Evolutionary conservation across 2,888 invertebrate genomes (phyloP).

Genomic region (Hypercompe scribonia): DNA sequence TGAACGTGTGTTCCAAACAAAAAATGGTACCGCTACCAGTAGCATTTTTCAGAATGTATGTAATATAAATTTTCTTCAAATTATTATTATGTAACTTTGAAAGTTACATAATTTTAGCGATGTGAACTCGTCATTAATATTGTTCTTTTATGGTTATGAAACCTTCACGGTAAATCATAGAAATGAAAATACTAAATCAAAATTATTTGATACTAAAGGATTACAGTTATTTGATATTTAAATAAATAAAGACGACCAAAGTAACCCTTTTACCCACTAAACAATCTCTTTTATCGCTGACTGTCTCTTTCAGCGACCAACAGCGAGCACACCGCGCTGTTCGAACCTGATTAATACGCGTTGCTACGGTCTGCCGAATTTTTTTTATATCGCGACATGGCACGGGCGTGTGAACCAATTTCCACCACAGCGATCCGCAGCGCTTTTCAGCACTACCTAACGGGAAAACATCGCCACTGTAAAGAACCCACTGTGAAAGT

Average conservation of each 20-base stretch:
- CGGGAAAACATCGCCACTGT: constrained; percentile 43
- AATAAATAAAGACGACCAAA: too few relatives aligned
- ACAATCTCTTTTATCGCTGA: constrained; percentile 29
- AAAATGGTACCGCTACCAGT: too few relatives aligned
- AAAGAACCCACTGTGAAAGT: constrained; percentile 49
- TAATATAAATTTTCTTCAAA: not conserved
- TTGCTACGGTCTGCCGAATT: constrained; percentile 68
- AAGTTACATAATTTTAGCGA: not conserved
- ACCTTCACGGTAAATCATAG: too few relatives aligned
- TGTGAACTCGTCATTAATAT: not conserved
- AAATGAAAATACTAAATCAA: too few relatives aligned
- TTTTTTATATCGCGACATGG: constrained; percentile 61
- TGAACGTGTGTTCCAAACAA: too few relatives aligned
- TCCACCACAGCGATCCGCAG: constrained; percentile 35
- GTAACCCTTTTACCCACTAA: not conserved
- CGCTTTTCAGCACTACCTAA: constrained; percentile 51
- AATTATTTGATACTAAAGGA: not conserved
- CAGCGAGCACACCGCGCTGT: constrained; percentile 55
- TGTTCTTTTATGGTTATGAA: too few relatives aligned
- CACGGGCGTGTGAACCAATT: constrained; percentile 82
- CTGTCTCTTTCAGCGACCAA: constrained; percentile 58
- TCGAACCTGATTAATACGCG: constrained; percentile 75
- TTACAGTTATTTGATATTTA: not conserved
- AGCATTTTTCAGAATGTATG: too few relatives aligned
- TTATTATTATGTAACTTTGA: not conserved